These are phyloP conservation scores for Syngnathoides biaculeatus DNA, from an alignment of 2,113 vertebrate genomes.

Conservation along the genomic window DNA sequence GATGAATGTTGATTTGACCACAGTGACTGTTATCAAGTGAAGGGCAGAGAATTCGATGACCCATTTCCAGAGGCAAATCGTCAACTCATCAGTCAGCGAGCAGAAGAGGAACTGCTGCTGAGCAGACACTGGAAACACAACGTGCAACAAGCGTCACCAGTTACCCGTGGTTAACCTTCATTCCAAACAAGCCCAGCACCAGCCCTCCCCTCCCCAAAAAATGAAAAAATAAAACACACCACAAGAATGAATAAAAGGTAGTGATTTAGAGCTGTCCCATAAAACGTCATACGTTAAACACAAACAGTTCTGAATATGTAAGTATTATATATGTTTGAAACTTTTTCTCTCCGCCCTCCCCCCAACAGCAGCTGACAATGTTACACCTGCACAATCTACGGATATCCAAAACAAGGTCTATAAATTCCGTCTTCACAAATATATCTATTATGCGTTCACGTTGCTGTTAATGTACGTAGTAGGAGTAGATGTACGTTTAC, in stretches of 20 bases:
- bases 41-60: constrained; percentile 36
- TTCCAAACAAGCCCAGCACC: background rate
- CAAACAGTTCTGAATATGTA: too few species aligned
- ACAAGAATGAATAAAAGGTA: background rate
- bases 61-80: constrained; percentile 31
- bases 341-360: too few species aligned
- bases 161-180: background rate
- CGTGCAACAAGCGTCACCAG: background rate
- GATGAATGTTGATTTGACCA: constrained; percentile 12
- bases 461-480: too few species aligned
- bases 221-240: background rate
- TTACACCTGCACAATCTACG: too few species aligned
- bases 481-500: too few species aligned
- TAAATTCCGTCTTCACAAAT: too few species aligned
- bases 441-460: too few species aligned
- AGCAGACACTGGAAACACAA: constrained; percentile 1
- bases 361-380: too few species aligned
- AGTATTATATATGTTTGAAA: too few species aligned
- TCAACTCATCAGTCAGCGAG: constrained; percentile 14
- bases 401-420: too few species aligned
- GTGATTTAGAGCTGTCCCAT: background rate
- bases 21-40: constrained; percentile 20
- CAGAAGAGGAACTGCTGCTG: constrained; percentile 10
- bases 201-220: background rate
- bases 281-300: too few species aligned